phyloP scores from a whole-genome alignment of 2,113 vertebrate species.

The Pelobates fuscus region DNA sequence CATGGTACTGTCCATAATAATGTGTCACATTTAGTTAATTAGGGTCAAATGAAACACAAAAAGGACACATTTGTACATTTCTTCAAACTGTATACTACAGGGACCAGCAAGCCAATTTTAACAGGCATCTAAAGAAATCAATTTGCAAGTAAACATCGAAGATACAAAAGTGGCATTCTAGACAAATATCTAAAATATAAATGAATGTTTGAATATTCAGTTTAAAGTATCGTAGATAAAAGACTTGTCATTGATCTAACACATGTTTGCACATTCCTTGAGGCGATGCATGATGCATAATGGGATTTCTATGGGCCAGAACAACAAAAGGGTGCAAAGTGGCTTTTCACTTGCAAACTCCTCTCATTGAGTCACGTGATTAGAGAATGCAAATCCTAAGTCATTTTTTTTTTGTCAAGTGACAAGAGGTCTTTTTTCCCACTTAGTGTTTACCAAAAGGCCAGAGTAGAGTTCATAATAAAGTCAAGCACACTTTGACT shows the following conservation, averaged over 20 bases:
- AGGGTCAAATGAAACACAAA: too few species aligned
- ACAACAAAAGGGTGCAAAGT: conserved; percentile 75
- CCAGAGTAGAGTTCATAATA: conserved; percentile 64
- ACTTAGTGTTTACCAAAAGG: conserved; percentile 59
- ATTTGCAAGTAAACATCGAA: conserved; percentile 57
- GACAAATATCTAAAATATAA: conserved; percentile 71
- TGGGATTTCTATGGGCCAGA: conserved; percentile 69
- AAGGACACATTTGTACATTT: neutral
- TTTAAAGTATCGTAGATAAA: conserved; percentile 72
- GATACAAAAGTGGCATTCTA: conserved; percentile 63
- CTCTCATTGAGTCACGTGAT: conserved; percentile 67
- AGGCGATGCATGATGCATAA: conserved; percentile 70
- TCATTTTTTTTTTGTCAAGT: conserved; percentile 68
- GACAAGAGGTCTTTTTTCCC: conserved; percentile 58
- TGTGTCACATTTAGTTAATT: too few species aligned
- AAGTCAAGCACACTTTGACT: conserved; percentile 58
- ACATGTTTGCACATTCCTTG: conserved; percentile 74
- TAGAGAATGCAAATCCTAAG: conserved; percentile 73
- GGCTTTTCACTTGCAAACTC: conserved; percentile 82
- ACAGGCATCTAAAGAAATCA: neutral
- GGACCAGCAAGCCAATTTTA: neutral
- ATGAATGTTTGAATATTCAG: conserved; percentile 74
- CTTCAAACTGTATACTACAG: neutral
- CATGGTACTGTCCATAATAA: too few species aligned
- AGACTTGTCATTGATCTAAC: conserved; percentile 70